Percentiles rank a stretch among this genome's conserved stretches.
Conservation (phyloP, 1,140 invertebrate genomes). For the Megathymus violae region DNA sequence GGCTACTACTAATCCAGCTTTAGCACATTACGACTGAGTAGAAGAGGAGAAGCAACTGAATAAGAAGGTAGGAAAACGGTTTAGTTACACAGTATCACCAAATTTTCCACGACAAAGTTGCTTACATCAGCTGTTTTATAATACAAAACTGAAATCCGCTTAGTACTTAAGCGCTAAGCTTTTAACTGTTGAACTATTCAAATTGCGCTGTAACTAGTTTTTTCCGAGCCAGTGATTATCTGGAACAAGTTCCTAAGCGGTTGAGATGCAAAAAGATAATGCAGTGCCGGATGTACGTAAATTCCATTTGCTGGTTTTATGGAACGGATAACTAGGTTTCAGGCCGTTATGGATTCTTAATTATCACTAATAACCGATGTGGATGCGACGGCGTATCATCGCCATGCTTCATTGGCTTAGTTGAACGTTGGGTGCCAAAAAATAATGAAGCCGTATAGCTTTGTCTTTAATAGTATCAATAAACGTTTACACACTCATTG, state of each 20-base stretch:
- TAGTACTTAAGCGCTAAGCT: slow-evolving; percentile 8
- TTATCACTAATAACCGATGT: background rate
- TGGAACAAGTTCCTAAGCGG: slow-evolving; percentile 8
- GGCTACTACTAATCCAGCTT: too few relatives aligned
- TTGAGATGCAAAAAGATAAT: background rate
- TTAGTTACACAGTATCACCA: too few relatives aligned
- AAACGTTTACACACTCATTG: too few relatives aligned
- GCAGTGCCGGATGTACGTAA: background rate
- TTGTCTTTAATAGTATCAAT: too few relatives aligned
- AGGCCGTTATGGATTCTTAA: background rate
- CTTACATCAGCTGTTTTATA: background rate
- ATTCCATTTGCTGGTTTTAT: background rate
- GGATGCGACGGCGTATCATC: too few relatives aligned
- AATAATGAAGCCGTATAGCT: too few relatives aligned
- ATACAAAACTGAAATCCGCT: background rate
- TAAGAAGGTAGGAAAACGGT: too few relatives aligned
- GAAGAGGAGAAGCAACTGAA: too few relatives aligned
- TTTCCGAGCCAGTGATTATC: slow-evolving; percentile 11
- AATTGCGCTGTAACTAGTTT: slow-evolving; percentile 14
- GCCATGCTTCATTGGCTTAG: too few relatives aligned
- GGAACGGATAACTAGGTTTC: background rate
- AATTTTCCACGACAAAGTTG: too few relatives aligned
- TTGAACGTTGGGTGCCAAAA: too few relatives aligned
- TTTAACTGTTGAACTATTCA: slow-evolving; percentile 21
- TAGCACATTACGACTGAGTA: too few relatives aligned